phyloP scores from a whole-genome alignment of 2,888 invertebrate genomes.

The Drosophila robusta region DNA sequence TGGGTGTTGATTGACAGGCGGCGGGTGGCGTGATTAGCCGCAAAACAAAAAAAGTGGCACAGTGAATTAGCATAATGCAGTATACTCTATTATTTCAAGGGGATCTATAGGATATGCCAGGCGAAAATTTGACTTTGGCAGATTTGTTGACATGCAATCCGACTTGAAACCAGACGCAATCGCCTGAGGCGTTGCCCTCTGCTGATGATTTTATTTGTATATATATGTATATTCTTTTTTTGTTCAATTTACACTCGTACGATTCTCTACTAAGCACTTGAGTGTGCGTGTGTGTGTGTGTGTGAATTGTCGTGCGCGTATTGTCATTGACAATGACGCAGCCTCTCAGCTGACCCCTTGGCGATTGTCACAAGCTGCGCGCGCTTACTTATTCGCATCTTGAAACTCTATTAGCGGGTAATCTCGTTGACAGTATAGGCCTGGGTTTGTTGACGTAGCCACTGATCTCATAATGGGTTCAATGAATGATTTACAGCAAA shows the following conservation, averaged over 20 bases:
- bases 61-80: constrained; percentile 20
- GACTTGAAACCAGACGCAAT: constrained; percentile 33
- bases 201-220: constrained; percentile 19
- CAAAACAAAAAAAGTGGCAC: background rate
- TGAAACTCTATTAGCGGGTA: constrained; percentile 35
- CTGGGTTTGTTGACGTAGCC: constrained; percentile 15
- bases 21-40: constrained; percentile 53
- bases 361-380: constrained; percentile 39
- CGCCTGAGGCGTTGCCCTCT: constrained; percentile 53
- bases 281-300: constrained; percentile 16
- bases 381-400: constrained; percentile 5
- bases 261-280: constrained; percentile 61
- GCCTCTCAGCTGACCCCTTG: constrained; percentile 61
- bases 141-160: constrained; percentile 38
- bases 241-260: constrained; percentile 71
- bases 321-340: constrained; percentile 74
- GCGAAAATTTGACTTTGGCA: constrained; percentile 11
- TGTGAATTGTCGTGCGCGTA: constrained; percentile 24
- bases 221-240: constrained; percentile 2
- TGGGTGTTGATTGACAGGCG: constrained; percentile 24
- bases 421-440: constrained; percentile 34
- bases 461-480: constrained; percentile 21
- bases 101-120: background rate
- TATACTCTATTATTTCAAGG: constrained; percentile 4
- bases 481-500: constrained; percentile 28